Evolutionary conservation across 2,888 invertebrate species (phyloP), one percentile per base, ranked within the genome.

Genomic region (Caenorhabditis panamensis): DNA sequence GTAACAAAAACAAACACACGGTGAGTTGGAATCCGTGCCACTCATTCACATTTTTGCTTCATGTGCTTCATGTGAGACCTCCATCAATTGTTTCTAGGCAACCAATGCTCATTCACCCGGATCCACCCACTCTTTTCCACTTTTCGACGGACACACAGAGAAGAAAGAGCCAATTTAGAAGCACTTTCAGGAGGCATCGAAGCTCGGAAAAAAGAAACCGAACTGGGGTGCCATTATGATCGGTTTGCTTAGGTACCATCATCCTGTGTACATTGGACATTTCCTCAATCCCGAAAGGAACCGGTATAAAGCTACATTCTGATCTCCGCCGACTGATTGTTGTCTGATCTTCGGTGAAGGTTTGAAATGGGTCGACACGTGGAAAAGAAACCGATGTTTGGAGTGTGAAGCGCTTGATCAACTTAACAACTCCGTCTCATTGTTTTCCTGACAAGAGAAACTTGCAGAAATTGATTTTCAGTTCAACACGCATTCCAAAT

Each of bases 251-350:
- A n/a, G n/a, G n/a, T n/a, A n/a, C n/a, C n/a, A 18, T 41, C 53
- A 13, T 56, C 24, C 47, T 20, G 31, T 31, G 58, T 20, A 47
- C 56, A 8, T 20, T 22, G 26, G 31, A 53, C 54, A 41, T 47
- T 24, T 22, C 24, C 18, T 22, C 58, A 26, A 9, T 41, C 41
- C 41, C 5, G 41, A 16, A 41, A 1, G 37, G 56, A 71, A 71
- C 71, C 62, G 53, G 62, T 62, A 63, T n/a, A 51, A 49, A 16
- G 56, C 41, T 26, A 71, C 62, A 63, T 71, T 71, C 54, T 71
- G 71, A 62, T 71, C 71, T 71, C 62, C 36, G 51, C 13, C 41
- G 31, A 13, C 5, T 41, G 41, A 13, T 16, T 41, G 13, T 41
- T 41, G 13, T 24, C 16, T 28, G 71, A 71, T 71, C 62, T 71